Base-by-base conservation (phyloP, 2,888 invertebrate genomes). In the Spilarctia lutea region DNA sequence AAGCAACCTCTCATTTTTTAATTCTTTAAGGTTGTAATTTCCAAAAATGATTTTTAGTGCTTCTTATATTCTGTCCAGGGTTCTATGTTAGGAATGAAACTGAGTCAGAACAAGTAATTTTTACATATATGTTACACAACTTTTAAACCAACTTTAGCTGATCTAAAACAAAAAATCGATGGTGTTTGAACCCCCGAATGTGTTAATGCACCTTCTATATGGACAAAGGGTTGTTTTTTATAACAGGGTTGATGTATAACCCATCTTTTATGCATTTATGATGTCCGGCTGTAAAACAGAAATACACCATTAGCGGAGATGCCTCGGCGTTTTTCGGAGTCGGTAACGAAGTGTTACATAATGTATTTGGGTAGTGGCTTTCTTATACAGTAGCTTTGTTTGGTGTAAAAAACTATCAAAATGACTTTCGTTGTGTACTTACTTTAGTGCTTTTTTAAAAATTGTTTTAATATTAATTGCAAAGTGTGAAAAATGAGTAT, bases 201-300 rank as follows among this genome's bases (percentile, higher is more conserved):
- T 93, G 93, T 91, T 93, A 93, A 93, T 92, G 88, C 85, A 89
- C 88, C 89, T 89, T 75, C 83, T 80, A 77, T 82, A 86, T 88
- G 91, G 90, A 91, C 91, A 92, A 92, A 89, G 90, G 91, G 85
- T 83, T 77, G 79, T 84, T 89, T 93, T 91, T 87, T 85, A 76
- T 79, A 65, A 73, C 67, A 52, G 78, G 85, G 85, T 80, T 82
- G 79, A 65, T 52, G 86, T 79, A 83, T 79, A 76, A 84, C 16
- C 63, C 86, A 85, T 84, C 83, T 84, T 92, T 91, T 90, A 90
- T 91, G 78, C 88, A 77, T 93, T 93, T 93, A 92, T 92, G 90
- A 91, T 88, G 88, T 85, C 83, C 83, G 88, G 85, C 79, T 83
- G 81, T 87, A 89, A 87, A 91, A 91, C 90, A 89, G 86, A 83